phyloP scores from a whole-genome alignment of 2,797 vertebrate species.

The Cyclopterus lumpus region DNA sequence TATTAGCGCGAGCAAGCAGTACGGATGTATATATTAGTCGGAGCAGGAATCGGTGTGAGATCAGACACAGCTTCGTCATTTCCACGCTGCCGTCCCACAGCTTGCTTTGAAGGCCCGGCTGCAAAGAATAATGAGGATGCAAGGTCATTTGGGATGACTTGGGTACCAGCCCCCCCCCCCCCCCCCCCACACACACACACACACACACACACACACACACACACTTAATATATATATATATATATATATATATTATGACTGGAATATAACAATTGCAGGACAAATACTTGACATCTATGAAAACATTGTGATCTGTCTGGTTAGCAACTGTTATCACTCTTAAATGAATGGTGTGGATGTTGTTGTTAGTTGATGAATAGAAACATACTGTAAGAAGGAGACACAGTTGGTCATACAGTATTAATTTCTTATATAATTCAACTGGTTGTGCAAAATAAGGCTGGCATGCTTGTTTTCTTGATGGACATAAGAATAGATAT shows the following conservation, averaged over 20 bases:
- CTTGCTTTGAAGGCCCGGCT: constrained; percentile 75
- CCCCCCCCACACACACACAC: constrained; percentile 25
- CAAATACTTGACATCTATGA: constrained; percentile 11
- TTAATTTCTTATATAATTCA: constrained; percentile 20
- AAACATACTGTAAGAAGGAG: constrained; percentile 7
- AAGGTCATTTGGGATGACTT: constrained; percentile 79
- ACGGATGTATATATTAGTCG: constrained; percentile 45
- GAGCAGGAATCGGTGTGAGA: constrained; percentile 67
- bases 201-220: constrained; percentile 37
- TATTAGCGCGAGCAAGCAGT: constrained; percentile 47
- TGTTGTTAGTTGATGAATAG: constrained; percentile 1
- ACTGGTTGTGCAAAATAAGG: constrained; percentile 39
- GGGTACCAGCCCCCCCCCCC: constrained; percentile 57
- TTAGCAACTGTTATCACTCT: constrained; percentile 13
- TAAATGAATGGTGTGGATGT: constrained; percentile 6
- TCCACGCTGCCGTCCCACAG: constrained; percentile 60
- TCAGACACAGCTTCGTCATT: constrained; percentile 71
- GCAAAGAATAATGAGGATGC: constrained; percentile 80
- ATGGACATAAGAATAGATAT: constrained; percentile 67
- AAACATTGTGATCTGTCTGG: constrained; percentile 16
- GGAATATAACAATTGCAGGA: constrained; percentile 18
- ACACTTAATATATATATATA: too few species aligned
- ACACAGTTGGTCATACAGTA: neutral
- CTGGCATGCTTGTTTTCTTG: constrained; percentile 56
- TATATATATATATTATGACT: too few species aligned